Base-by-base conservation (phyloP, 1,140 invertebrate genomes). In the Polyergus mexicanus region DNA sequence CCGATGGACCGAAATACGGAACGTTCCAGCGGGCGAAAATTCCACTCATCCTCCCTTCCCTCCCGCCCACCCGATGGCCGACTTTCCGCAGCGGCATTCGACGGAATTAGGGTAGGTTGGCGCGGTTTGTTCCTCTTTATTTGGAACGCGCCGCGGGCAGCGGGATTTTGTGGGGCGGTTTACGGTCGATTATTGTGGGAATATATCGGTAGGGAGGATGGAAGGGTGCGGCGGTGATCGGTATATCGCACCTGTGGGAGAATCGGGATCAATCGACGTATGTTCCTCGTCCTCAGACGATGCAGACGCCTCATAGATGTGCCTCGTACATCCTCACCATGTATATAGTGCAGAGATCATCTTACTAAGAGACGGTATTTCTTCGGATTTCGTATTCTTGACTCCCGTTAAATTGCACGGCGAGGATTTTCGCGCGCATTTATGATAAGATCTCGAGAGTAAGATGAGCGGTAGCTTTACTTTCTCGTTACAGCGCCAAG, bases 231-330 rank as follows among this genome's bases (percentile, higher is more conserved):
- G 78, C 13, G 83, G 78, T 63, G 38, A 89, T 86, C 86, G 88
- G 88, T 88, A 88, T 86, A 88, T 88, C 44, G 88, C 77, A 86
- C 86, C 89, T 87, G 63, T 38, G 88, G 76, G 89, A 87, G 69
- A 88, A 22, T 22, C 86, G 62, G 54, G 78, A 56, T 87, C 77
- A 71, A 84, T 88, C 86, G 86, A 88, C 63, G 77, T 87, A 62
- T 41, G 54, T 88, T 54, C 63, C 28, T 8, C 71, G 47, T 56
- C 77, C 71, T n/a, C n/a, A n/a, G n/a, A n/a, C n/a, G n/a, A n/a
- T n/a, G 54, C 83, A 76, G 58, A 62, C 44, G 54, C 85, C n/a
- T n/a, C 69, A 66, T 81, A 32, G 62, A 10, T 28, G 16, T 11
- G 11, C 10, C 13, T 13, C n/a, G 11, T 13, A 51, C 47, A 4